phyloP scores from a whole-genome alignment of 2,888 invertebrate genomes.

The Hirtodrosophila duncani region DNA sequence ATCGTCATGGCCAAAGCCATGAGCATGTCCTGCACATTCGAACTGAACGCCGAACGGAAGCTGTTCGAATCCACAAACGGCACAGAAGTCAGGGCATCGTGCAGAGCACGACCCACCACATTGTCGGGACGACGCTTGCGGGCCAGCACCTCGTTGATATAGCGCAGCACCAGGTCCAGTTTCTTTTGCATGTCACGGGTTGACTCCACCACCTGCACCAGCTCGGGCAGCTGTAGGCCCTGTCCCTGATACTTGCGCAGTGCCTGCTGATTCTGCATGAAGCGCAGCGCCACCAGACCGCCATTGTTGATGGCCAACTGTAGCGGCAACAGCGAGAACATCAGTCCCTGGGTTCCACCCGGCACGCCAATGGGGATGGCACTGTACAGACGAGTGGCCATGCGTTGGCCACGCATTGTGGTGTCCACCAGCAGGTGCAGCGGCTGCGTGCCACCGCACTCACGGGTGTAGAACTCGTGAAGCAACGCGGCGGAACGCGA shows the following conservation, averaged over 20 bases:
- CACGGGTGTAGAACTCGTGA: conserved; percentile 38
- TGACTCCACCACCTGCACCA: conserved; percentile 39
- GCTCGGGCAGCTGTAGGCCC: conserved; percentile 36
- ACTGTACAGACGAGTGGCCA: conserved; percentile 37
- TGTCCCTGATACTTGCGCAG: conserved; percentile 16
- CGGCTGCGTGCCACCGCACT: conserved; percentile 37
- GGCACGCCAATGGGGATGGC: conserved; percentile 49
- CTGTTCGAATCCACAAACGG: conserved; percentile 44
- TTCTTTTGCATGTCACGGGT: conserved; percentile 31
- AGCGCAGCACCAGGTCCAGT: conserved; percentile 46
- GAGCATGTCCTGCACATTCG: conserved; percentile 25
- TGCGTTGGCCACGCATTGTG: conserved; percentile 18
- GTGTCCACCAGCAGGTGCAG: conserved; percentile 50
- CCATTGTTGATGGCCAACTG: conserved; percentile 11
- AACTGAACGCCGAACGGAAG: conserved; percentile 39
- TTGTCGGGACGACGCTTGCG: conserved; percentile 49
- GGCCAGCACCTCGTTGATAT: conserved; percentile 49
- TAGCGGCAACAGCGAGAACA: conserved; percentile 46
- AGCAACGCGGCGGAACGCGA: conserved; percentile 28
- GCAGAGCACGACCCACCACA: conserved; percentile 39
- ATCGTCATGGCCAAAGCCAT: conserved; percentile 36
- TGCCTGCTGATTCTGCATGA: conserved; percentile 39
- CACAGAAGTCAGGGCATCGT: conserved; percentile 41
- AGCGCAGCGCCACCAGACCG: conserved; percentile 33
- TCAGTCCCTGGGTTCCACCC: conserved; percentile 44